These are phyloP conservation scores for Cydia pomonella DNA, from an alignment of 1,140 invertebrate species.

Conservation along the genomic window DNA sequence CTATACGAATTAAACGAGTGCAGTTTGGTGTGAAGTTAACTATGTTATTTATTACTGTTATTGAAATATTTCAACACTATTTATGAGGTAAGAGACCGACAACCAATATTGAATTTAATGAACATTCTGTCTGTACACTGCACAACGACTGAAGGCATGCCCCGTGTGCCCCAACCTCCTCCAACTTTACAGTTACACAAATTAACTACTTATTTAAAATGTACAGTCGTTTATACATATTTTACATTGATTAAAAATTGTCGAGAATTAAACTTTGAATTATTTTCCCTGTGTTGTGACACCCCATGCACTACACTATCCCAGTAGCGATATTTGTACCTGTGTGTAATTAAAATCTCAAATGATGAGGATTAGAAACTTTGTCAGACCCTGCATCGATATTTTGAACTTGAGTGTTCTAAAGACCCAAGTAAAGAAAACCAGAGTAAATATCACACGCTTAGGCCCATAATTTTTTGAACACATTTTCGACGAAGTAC, in stretches of 20 bases:
- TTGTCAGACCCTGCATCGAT: background rate
- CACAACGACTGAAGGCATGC: conserved; percentile 69
- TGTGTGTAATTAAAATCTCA: background rate
- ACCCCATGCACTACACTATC: conserved; percentile 32
- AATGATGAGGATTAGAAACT: background rate
- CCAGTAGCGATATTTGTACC: conserved; percentile 51
- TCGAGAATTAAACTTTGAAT: conserved; percentile 54
- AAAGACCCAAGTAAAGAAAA: conserved; percentile 5
- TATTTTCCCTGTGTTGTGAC: conserved; percentile 48
- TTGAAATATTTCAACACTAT: conserved; percentile 28
- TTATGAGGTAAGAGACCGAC: conserved; percentile 33
- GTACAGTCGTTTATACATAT: conserved; percentile 63
- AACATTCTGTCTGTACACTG: conserved; percentile 51
- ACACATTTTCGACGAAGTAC: no score
- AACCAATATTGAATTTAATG: conserved; percentile 27
- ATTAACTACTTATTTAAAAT: conserved; percentile 54
- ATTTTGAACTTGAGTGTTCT: background rate
- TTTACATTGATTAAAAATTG: conserved; percentile 62
- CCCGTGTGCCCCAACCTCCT: conserved; percentile 55
- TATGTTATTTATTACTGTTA: conserved; percentile 34
- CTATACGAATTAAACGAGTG: conserved; percentile 56
- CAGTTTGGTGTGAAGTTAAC: conserved; percentile 58
- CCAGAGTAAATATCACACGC: no score
- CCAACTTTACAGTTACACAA: conserved; percentile 47
- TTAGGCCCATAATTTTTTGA: no score